Percentiles rank a stretch among this genome's conserved stretches.
Evolutionary conservation across 2,113 vertebrate species (phyloP).

Genomic region (Emberiza fucata): DNA sequence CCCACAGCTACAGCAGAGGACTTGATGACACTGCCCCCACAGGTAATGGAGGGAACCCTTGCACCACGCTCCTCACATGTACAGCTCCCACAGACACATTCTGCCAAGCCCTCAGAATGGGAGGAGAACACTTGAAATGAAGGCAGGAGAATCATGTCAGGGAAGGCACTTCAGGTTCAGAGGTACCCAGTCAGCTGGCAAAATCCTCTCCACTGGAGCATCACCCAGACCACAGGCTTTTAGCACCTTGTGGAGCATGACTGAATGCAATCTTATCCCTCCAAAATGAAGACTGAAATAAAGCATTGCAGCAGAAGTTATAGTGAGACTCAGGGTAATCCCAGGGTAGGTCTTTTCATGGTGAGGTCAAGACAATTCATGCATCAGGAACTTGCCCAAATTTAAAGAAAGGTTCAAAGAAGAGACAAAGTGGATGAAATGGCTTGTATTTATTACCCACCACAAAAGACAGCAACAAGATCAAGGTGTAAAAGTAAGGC

Average conservation of each 20-base stretch:
- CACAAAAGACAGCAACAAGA: not conserved
- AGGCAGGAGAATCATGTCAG: not conserved
- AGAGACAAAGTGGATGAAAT: not conserved
- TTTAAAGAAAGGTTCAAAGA: not conserved
- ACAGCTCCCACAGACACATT: not conserved
- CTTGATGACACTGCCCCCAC: not conserved
- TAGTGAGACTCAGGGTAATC: not conserved
- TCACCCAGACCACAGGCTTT: slow-evolving; percentile 8
- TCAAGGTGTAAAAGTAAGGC: not conserved
- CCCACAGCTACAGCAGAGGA: not conserved
- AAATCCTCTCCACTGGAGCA: slow-evolving; percentile 6
- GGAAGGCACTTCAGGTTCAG: not conserved
- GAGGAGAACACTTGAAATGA: not conserved
- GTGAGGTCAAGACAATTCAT: not conserved
- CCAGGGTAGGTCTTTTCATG: not conserved
- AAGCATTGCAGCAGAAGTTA: not conserved
- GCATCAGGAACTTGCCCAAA: not conserved
- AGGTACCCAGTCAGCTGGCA: not conserved
- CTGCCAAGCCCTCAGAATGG: not conserved
- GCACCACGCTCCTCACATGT: accelerated
- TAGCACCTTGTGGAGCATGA: slow-evolving; percentile 29
- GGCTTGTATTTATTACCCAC: not conserved
- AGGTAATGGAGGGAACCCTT: not conserved
- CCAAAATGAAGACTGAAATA: slow-evolving; percentile 26
- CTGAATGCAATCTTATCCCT: not conserved